Percentiles rank a stretch among this genome's conserved stretches.
phyloP scores from a whole-genome alignment of 2,888 invertebrate genomes.

The Phengaris arion region DNA sequence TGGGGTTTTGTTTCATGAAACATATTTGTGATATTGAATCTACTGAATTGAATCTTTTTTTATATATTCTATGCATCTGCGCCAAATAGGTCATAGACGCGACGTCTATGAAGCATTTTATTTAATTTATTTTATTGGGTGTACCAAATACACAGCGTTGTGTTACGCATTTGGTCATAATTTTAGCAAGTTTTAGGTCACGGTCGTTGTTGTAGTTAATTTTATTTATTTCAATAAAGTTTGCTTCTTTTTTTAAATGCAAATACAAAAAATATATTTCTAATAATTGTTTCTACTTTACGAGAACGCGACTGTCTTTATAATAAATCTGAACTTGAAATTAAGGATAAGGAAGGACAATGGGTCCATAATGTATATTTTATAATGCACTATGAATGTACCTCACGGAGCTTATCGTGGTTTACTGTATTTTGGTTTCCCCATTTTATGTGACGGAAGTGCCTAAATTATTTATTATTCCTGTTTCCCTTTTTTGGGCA shows the following conservation, averaged over 20 bases:
- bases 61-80: constrained; percentile 7
- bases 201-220: background rate
- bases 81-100: constrained; percentile 36
- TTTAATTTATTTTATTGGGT: constrained; percentile 15
- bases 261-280: background rate
- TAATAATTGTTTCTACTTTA: too few species aligned
- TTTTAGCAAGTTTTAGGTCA: constrained; percentile 12
- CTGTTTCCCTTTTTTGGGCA: constrained; percentile 8
- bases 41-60: background rate
- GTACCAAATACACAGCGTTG: constrained; percentile 31
- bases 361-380: too few species aligned
- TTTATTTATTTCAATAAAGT: background rate
- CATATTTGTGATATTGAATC: background rate
- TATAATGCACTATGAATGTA: too few species aligned
- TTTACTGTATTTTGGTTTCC: background rate
- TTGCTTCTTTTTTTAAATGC: background rate
- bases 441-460: background rate
- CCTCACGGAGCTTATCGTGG: too few species aligned
- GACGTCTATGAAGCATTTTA: constrained; percentile 29
- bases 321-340: background rate
- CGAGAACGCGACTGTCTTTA: background rate
- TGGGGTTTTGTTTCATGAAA: too few species aligned
- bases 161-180: constrained; percentile 8
- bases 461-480: background rate
- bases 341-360: background rate